Evolutionary conservation across 2,113 vertebrate species (phyloP).

Genomic region (Trogon melanurus): DNA sequence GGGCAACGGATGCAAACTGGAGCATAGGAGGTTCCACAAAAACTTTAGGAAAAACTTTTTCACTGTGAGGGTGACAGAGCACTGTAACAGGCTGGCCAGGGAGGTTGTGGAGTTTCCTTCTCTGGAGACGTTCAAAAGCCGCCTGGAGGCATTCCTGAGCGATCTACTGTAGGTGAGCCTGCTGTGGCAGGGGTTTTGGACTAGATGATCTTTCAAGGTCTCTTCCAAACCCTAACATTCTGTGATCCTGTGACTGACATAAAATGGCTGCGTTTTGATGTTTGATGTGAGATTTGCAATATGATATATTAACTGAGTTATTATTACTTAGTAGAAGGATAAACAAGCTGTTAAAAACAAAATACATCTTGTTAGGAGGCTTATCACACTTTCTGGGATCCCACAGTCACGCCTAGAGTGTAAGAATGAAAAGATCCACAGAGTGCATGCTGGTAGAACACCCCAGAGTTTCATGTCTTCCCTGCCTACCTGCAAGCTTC

Average conservation of each 20-base stretch:
- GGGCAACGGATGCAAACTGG: no score
- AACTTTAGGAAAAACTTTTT: no score
- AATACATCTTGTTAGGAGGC: neutral
- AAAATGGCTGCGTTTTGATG: neutral
- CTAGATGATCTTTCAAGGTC: no score
- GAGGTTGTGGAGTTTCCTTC: no score
- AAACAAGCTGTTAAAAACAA: neutral
- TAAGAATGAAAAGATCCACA: neutral
- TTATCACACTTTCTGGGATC: neutral
- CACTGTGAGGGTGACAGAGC: no score
- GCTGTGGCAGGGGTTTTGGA: no score
- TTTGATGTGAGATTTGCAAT: neutral
- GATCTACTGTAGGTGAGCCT: no score
- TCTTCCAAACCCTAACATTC: no score
- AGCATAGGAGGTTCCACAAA: no score
- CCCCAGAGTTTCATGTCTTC: neutral
- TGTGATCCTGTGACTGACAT: neutral
- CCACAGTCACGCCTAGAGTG: neutral
- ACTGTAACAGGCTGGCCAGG: no score
- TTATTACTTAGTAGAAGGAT: neutral
- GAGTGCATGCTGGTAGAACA: fast-evolving
- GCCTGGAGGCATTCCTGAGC: no score
- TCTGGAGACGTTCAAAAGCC: no score
- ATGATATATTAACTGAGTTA: neutral
- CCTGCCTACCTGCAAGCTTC: neutral